A percentile compares a stretch with the other conserved stretches of the same genome.
Evolutionary conservation across 2,113 vertebrate genomes (phyloP).

Genomic region (Notothenia coriiceps): DNA sequence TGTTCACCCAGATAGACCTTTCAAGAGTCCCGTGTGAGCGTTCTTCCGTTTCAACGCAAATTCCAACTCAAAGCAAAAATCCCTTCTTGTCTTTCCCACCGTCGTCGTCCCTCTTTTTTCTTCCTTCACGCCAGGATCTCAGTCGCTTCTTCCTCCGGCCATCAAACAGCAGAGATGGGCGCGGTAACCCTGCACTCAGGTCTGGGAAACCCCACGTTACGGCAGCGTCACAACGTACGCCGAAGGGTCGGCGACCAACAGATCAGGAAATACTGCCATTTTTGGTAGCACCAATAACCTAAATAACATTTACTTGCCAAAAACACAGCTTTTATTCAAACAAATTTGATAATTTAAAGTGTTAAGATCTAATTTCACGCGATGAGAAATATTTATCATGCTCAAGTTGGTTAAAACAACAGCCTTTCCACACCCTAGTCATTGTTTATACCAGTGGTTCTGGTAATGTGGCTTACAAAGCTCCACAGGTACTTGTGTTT

Average conservation of each 20-base stretch:
- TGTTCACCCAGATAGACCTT: conserved; percentile 66
- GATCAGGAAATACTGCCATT: conserved; percentile 77
- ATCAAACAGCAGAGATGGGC: conserved; percentile 89
- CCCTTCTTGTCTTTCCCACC: conserved; percentile 78
- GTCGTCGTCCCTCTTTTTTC: conserved; percentile 77
- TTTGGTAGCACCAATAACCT: conserved; percentile 53
- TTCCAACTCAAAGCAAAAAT: conserved; percentile 63
- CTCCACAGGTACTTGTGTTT: neutral
- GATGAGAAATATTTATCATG: neutral
- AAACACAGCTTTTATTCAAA: neutral
- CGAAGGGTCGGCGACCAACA: conserved; percentile 71
- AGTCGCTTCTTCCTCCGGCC: conserved; percentile 86
- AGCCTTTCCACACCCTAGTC: neutral
- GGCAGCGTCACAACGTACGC: conserved; percentile 83
- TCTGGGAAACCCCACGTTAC: conserved; percentile 88
- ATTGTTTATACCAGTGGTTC: neutral
- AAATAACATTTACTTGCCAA: neutral
- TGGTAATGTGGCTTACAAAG: neutral
- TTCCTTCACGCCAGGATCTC: conserved; percentile 81
- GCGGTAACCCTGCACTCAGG: conserved; percentile 88
- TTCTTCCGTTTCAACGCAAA: conserved; percentile 55
- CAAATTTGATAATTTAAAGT: neutral
- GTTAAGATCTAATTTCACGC: neutral
- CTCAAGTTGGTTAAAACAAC: neutral
- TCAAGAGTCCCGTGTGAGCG: conserved; percentile 43